Conservation (phyloP, 2,888 invertebrate genomes). For the Ochropleura plecta region DNA sequence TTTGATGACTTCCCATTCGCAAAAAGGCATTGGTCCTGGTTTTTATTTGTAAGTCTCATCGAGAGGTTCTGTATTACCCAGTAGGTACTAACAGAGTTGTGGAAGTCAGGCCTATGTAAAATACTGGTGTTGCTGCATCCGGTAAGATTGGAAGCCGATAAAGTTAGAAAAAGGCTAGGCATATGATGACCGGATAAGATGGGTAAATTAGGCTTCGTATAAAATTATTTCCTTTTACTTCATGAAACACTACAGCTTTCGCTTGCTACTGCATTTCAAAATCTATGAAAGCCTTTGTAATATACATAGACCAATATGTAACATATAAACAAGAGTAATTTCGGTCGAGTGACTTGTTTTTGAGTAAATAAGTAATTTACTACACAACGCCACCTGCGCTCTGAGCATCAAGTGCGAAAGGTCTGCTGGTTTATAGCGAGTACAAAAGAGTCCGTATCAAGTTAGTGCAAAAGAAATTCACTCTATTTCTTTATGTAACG, state of each 20-base stretch:
- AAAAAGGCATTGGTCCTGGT: too few relatives aligned
- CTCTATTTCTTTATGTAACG: constrained; percentile 57
- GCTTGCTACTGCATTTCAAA: neutral
- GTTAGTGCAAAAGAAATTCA: constrained; percentile 68
- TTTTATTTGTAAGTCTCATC: too few relatives aligned
- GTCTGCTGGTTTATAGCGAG: constrained; percentile 64
- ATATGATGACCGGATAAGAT: too few relatives aligned
- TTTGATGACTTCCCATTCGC: too few relatives aligned
- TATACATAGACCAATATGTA: constrained; percentile 6
- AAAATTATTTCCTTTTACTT: neutral
- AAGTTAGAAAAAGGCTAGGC: too few relatives aligned
- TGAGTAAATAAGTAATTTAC: constrained; percentile 71
- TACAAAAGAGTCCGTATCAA: constrained; percentile 57
- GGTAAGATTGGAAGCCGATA: too few relatives aligned
- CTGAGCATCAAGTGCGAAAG: constrained; percentile 62
- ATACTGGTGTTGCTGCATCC: too few relatives aligned
- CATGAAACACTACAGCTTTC: neutral
- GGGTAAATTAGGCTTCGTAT: too few relatives aligned
- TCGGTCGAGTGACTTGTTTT: constrained; percentile 65
- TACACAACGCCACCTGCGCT: constrained; percentile 68
- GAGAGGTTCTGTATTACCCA: too few relatives aligned
- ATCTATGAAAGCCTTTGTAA: neutral
- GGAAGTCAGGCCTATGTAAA: too few relatives aligned
- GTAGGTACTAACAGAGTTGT: too few relatives aligned
- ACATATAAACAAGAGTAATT: constrained; percentile 55